A percentile compares a stretch with the other conserved stretches of the same genome.
Evolutionary conservation across 2,888 invertebrate genomes (phyloP).

Genomic region (Seladonia tumulorum): DNA sequence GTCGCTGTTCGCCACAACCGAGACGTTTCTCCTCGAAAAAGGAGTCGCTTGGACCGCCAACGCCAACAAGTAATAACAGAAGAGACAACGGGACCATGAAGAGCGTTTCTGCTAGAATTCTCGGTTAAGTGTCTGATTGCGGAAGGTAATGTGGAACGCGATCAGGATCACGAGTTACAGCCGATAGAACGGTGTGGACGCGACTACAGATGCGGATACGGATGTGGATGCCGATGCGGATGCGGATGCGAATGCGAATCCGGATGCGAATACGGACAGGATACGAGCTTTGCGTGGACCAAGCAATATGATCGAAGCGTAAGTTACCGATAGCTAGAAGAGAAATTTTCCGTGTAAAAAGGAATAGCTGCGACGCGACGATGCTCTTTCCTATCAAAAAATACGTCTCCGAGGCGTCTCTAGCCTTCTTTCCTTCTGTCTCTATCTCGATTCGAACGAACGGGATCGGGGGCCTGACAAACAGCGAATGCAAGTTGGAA

Average conservation of each 20-base stretch:
- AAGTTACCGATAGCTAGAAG: slow-evolving; percentile 33
- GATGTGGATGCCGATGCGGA: background rate
- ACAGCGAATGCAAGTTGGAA: background rate
- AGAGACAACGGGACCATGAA: slow-evolving; percentile 7
- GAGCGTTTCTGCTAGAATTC: background rate
- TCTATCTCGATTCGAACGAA: background rate
- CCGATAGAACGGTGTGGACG: background rate
- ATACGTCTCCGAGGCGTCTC: background rate
- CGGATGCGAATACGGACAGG: background rate
- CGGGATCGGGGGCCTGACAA: background rate
- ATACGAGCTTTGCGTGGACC: slow-evolving; percentile 7
- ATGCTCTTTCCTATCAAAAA: background rate
- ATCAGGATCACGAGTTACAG: background rate
- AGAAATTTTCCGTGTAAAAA: background rate
- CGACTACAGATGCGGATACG: slow-evolving; percentile 3
- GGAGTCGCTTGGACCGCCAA: background rate
- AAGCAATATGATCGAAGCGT: slow-evolving; percentile 54
- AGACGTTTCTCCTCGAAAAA: background rate
- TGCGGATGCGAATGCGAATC: background rate
- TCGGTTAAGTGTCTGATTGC: background rate
- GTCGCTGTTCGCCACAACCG: background rate
- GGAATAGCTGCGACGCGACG: background rate
- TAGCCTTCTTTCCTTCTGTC: background rate
- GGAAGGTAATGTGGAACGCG: background rate
- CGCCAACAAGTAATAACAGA: background rate